Conservation (phyloP, 2,888 invertebrate species). For the Pherbina coryleti region DNA sequence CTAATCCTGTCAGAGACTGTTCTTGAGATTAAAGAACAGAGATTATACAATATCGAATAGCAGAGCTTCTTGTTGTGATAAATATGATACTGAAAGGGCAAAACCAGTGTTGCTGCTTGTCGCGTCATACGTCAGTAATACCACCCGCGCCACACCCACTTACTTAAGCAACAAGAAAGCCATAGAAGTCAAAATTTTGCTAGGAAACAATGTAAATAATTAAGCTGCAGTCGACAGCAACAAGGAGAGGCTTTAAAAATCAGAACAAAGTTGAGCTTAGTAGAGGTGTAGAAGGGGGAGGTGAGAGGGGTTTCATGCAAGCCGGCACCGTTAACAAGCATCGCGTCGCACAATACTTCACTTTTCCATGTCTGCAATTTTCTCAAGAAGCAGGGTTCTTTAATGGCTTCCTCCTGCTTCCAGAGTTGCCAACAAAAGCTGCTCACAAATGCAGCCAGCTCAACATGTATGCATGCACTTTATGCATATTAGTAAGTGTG, state of each 20-base stretch:
- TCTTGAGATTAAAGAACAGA: conserved; percentile 12
- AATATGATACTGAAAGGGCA: not conserved
- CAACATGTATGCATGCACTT: not conserved
- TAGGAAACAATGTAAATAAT: conserved; percentile 2
- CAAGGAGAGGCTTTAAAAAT: not conserved
- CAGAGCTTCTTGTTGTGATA: not conserved
- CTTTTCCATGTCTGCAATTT: conserved; percentile 57
- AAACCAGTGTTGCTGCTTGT: no score
- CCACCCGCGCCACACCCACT: no score
- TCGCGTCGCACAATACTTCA: not conserved
- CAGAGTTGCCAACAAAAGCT: no score
- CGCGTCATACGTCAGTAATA: no score
- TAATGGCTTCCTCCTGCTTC: conserved; percentile 62
- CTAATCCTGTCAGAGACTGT: conserved; percentile 19
- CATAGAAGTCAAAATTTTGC: not conserved
- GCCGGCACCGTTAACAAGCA: not conserved
- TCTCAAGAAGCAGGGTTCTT: conserved; percentile 65
- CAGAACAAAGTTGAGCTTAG: not conserved
- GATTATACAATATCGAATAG: conserved; percentile 12
- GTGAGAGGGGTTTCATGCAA: not conserved
- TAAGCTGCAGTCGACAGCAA: conserved; percentile 4
- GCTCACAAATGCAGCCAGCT: not conserved
- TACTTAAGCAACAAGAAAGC: no score
- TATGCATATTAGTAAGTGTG: not conserved
- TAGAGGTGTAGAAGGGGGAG: not conserved